Evolutionary conservation across 2,113 vertebrate species (phyloP).

Genomic region (Cariama cristata): DNA sequence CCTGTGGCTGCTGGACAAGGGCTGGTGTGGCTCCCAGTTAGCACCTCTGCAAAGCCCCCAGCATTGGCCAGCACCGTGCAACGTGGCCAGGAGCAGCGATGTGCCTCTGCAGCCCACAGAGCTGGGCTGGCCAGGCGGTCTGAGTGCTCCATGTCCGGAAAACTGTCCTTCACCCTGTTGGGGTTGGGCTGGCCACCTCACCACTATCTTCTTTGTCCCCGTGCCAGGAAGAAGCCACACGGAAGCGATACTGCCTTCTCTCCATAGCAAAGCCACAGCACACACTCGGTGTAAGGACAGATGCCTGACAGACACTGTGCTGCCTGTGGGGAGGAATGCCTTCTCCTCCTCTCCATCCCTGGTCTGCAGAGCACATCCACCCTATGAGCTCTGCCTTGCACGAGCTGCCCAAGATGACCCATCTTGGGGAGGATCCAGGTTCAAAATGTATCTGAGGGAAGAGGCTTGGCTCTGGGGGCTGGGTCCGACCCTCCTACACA

Average conservation of each 20-base stretch:
- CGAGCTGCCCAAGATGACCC: neutral
- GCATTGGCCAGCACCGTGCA: neutral
- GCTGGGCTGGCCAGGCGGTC: accelerated
- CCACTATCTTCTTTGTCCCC: neutral
- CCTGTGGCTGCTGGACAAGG: neutral
- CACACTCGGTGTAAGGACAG: neutral
- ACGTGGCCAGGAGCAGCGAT: accelerated
- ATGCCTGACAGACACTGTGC: accelerated
- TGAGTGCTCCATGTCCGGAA: accelerated
- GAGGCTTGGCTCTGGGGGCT: neutral
- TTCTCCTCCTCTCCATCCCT: neutral
- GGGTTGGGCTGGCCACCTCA: neutral
- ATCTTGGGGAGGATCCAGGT: neutral
- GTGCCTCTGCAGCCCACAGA: neutral
- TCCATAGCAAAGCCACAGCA: neutral
- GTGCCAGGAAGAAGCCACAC: neutral
- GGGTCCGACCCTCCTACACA: neutral
- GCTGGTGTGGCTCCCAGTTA: neutral
- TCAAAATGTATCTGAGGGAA: neutral
- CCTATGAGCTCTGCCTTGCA: neutral
- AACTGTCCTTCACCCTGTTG: neutral
- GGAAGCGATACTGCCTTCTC: neutral
- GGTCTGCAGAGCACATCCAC: neutral
- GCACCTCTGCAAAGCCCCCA: neutral
- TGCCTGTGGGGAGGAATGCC: neutral